A percentile compares a stretch with the other conserved stretches of the same genome.
Evolutionary conservation across 2,888 invertebrate genomes (phyloP).

Genomic region (Latheticus oryzae): DNA sequence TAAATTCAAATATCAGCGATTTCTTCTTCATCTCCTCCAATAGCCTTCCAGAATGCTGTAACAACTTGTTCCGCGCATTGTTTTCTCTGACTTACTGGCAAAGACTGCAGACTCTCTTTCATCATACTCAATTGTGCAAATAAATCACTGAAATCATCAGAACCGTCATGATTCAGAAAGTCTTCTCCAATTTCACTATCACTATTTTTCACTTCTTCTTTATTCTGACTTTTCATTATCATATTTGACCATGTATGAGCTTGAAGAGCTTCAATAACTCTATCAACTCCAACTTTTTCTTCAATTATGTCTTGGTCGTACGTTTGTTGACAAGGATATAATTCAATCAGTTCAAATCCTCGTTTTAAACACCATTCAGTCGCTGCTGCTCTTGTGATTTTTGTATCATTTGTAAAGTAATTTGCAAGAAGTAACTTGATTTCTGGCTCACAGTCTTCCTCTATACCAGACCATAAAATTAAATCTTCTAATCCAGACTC

Average conservation of each 20-base stretch:
- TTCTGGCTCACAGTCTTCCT: conserved; percentile 63
- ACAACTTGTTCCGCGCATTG: conserved; percentile 80
- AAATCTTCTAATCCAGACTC: conserved; percentile 64
- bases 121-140: conserved; percentile 75
- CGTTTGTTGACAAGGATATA: conserved; percentile 67
- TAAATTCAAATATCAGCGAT: conserved; percentile 66
- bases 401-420: conserved; percentile 64
- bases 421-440: conserved; percentile 72
- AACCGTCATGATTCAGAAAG: conserved; percentile 50
- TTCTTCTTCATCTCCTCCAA: conserved; percentile 79
- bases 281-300: conserved; percentile 74
- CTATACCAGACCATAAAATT: conserved; percentile 57
- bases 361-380: conserved; percentile 75
- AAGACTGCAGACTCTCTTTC: conserved; percentile 74
- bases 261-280: conserved; percentile 77
- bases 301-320: conserved; percentile 67
- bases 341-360: conserved; percentile 77
- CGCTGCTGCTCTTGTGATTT: conserved; percentile 64
- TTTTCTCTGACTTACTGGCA: conserved; percentile 74
- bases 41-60: conserved; percentile 79
- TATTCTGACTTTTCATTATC: conserved; percentile 64
- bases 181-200: conserved; percentile 39
- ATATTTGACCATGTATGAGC: conserved; percentile 81
- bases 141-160: conserved; percentile 72
- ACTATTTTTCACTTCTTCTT: conserved; percentile 18